phyloP scores from a whole-genome alignment of 2,113 vertebrate species.

The Hemiprocne comata region DNA sequence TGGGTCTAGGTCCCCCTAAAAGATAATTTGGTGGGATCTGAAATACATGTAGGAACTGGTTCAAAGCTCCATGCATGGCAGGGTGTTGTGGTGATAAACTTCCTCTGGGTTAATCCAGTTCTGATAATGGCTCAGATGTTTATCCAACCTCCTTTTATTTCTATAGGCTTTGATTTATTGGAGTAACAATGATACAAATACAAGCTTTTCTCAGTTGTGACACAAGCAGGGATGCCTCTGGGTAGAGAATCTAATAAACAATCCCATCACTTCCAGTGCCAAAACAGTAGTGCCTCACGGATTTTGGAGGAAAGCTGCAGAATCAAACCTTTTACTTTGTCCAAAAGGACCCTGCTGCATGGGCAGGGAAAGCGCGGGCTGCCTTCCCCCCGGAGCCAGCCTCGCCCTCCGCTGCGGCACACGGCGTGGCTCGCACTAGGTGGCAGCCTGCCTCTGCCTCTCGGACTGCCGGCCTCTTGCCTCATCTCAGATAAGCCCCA shows the following conservation, averaged over 20 bases:
- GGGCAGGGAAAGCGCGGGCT: too few species aligned
- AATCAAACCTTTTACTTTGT: neutral
- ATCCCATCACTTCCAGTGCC: neutral
- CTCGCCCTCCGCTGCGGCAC: neutral
- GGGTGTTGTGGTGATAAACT: neutral
- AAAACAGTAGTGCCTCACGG: neutral
- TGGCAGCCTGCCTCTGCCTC: neutral
- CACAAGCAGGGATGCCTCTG: rapidly evolving
- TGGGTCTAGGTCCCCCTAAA: neutral
- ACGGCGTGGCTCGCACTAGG: neutral
- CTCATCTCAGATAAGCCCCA: neutral
- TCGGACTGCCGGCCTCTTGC: rapidly evolving
- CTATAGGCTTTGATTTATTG: neutral
- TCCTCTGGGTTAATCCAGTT: neutral
- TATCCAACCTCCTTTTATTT: neutral
- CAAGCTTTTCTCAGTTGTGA: neutral
- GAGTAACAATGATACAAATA: neutral
- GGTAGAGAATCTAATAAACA: neutral
- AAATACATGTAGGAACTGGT: neutral
- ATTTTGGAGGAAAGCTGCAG: neutral
- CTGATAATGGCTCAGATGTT: neutral
- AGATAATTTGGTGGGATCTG: neutral
- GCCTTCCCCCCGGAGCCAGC: neutral
- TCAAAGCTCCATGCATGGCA: neutral
- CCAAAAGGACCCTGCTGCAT: neutral